Conservation (phyloP, 2,113 vertebrate species). For the Phalacrocorax aristotelis region DNA sequence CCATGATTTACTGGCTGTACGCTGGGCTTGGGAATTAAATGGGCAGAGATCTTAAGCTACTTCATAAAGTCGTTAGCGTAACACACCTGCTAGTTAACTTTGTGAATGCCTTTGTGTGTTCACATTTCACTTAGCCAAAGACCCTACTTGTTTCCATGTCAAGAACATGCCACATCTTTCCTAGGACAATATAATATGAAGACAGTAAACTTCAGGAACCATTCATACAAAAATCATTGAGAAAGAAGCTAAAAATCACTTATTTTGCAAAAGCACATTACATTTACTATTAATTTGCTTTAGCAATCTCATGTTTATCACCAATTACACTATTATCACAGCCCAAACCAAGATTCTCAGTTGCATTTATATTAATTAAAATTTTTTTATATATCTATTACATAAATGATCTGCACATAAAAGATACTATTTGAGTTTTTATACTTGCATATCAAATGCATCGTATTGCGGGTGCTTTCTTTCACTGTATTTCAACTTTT, state of each 20-base stretch:
- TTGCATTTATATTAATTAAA: background rate
- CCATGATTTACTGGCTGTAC: slow-evolving; percentile 51
- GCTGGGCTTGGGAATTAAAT: slow-evolving; percentile 33
- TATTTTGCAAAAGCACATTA: background rate
- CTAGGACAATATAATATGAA: background rate
- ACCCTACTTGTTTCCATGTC: background rate
- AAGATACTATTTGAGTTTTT: background rate
- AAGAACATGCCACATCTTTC: background rate
- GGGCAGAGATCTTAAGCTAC: background rate
- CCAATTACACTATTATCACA: background rate
- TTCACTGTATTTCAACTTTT: background rate
- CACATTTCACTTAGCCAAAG: background rate
- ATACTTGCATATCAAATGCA: background rate
- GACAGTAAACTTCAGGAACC: slow-evolving; percentile 12
- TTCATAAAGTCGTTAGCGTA: background rate
- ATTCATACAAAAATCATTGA: background rate
- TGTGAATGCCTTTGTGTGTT: background rate
- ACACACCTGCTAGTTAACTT: background rate
- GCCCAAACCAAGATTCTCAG: background rate
- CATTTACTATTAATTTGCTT: background rate
- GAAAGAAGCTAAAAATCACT: background rate
- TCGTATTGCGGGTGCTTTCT: background rate
- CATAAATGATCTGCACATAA: background rate
- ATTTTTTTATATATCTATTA: background rate
- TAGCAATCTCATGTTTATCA: background rate